A percentile compares a stretch with the other conserved stretches of the same genome.
Evolutionary conservation across 2,888 invertebrate genomes (phyloP).

Genomic region (Rhamphomyia laevipes): DNA sequence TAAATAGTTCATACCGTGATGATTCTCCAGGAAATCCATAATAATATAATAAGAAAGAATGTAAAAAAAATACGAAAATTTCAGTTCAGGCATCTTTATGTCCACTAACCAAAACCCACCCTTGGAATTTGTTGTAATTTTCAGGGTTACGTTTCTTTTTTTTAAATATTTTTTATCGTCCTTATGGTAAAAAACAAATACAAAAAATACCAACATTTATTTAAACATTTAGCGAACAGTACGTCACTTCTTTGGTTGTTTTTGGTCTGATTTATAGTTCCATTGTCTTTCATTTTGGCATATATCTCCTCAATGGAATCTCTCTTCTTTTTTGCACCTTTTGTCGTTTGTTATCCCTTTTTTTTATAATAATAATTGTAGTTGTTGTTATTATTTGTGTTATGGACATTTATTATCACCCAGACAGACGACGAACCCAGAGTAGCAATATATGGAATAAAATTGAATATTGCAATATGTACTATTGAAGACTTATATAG

Average conservation of each 20-base stretch:
- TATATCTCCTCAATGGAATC: slow-evolving; percentile 16
- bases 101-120: slow-evolving; percentile 6
- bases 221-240: slow-evolving; percentile 1
- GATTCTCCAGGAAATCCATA: too few species aligned
- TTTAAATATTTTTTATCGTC: background rate
- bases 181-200: background rate
- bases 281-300: slow-evolving; percentile 23
- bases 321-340: slow-evolving; percentile 15
- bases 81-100: slow-evolving; percentile 8
- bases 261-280: slow-evolving; percentile 21
- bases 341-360: slow-evolving; percentile 26
- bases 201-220: background rate
- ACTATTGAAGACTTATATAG: too few species aligned
- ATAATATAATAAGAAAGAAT: too few species aligned
- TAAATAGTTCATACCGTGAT: too few species aligned
- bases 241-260: slow-evolving; percentile 8
- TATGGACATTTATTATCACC: background rate
- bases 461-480: too few species aligned
- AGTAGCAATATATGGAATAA: background rate
- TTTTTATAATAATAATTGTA: slow-evolving; percentile 22
- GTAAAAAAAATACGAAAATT: too few species aligned
- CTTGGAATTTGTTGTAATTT: background rate
- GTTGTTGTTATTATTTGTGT: slow-evolving; percentile 9
- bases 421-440: slow-evolving; percentile 2
- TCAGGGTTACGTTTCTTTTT: slow-evolving; percentile 1